Evolutionary conservation across 53 echinoderm and acorn worm genomes (phyloP).

Genomic region (Patiria pectinifera): DNA sequence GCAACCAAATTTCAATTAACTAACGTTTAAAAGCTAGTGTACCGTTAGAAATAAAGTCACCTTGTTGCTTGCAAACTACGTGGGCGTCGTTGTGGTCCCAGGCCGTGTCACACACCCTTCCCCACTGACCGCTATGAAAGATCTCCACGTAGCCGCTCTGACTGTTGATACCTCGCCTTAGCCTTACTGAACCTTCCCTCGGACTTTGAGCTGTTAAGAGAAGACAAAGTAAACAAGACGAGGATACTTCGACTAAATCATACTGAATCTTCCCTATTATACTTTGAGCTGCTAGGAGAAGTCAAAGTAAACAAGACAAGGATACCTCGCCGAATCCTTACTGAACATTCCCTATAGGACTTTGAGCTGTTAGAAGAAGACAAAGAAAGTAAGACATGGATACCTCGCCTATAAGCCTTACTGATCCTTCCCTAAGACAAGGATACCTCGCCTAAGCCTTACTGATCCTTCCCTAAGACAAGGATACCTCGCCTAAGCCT

Average conservation of each 20-base stretch:
- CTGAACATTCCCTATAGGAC: no score
- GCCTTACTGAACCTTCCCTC: conserved; percentile 67
- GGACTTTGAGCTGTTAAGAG: conserved; percentile 48
- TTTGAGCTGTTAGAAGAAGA: no score
- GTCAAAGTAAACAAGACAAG: background rate
- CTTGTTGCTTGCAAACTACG: conserved; percentile 72
- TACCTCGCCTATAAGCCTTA: conserved; percentile 37
- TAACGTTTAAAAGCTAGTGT: no score
- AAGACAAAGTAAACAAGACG: background rate
- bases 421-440: background rate
- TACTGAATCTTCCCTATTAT: conserved; percentile 59
- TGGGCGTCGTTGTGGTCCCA: conserved; percentile 66
- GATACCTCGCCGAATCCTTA: background rate
- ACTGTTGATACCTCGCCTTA: conserved; percentile 59
- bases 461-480: conserved; percentile 8
- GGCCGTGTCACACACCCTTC: conserved; percentile 67
- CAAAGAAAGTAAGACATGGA: no score
- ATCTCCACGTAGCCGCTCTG: conserved; percentile 72
- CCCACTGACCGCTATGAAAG: conserved; percentile 65
- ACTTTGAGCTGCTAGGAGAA: conserved; percentile 48
- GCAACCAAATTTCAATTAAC: no score
- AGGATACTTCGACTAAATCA: background rate
- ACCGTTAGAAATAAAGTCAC: background rate
- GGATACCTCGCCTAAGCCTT: conserved; percentile 35
- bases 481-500: conserved; percentile 36